Evolutionary conservation across 2,888 invertebrate genomes (phyloP), one percentile per base, ranked within the genome.

Genomic region (Rapana venosa): DNA sequence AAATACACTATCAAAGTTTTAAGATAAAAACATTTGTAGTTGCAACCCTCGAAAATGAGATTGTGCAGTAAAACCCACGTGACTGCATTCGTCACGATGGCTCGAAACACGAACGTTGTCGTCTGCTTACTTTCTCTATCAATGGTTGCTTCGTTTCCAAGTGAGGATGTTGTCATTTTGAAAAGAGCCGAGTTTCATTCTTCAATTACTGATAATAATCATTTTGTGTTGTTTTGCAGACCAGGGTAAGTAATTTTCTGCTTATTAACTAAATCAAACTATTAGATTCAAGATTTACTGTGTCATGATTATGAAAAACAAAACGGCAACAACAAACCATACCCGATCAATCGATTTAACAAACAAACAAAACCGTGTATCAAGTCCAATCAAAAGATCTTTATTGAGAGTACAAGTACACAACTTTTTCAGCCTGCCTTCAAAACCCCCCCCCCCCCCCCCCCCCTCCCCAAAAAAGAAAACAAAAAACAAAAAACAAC

Each of bases 221-320:
- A 94, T 88, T 95, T 95, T 92, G 94, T 95, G 20, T 94, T 95
- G 95, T 95, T 95, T 90, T 95, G 92, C 92, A 95, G 95, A 13
- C 95, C 95, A 35, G 95, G 95, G 95, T 95, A 93, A 94, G 94
- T 81, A 26, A n/a, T 81, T 35, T 81, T 30, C 81, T n/a, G 30
- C 47, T 74, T 74, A 74, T 26, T 74, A 8, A 74, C 30, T 5
- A n/a, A 74, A 74, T 26, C 30, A n/a, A 26, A 74, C 30, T n/a
- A 74, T n/a, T 74, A 74, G 74, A 30, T 74, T 74, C 26, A 74
- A 74, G 74, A n/a, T 74, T 74, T 74, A 74, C 26, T 30, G 74
- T 74, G 26, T 74, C 30, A 74, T 8, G 26, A 47, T 47, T 47
- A 47, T 47, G 47, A 47, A 5, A 47, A 47, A 66, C 26, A 66